phyloP scores from a whole-genome alignment of 2,888 invertebrate species.

The Aspidiotus destructor region DNA sequence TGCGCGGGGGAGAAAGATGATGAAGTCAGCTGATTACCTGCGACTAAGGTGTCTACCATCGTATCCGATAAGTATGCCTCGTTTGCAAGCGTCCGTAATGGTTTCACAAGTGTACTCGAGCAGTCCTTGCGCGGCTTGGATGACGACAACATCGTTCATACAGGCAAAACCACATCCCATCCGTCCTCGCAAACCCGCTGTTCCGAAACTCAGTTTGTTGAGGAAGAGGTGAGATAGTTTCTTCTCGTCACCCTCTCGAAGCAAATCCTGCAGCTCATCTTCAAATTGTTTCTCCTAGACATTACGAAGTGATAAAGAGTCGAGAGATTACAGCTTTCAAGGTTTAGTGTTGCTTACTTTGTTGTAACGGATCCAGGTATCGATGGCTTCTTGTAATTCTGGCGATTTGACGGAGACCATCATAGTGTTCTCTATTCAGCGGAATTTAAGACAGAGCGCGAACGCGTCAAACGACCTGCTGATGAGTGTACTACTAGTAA shows the following conservation, averaged over 20 bases:
- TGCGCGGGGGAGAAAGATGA: neutral
- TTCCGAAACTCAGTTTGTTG: slow-evolving; percentile 73
- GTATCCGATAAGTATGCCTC: slow-evolving; percentile 79
- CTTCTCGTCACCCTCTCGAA: slow-evolving; percentile 49
- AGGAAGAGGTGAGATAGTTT: slow-evolving; percentile 56
- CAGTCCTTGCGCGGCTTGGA: slow-evolving; percentile 90
- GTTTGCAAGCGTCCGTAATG: slow-evolving; percentile 48
- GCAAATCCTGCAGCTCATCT: slow-evolving; percentile 53
- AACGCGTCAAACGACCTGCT: too few species aligned
- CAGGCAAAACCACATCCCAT: slow-evolving; percentile 89
- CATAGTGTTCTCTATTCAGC: neutral
- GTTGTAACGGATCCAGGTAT: slow-evolving; percentile 2
- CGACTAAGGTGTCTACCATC: slow-evolving; percentile 88
- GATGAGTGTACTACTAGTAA: too few species aligned
- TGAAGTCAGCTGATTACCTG: slow-evolving; percentile 48
- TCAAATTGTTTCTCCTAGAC: slow-evolving; percentile 54
- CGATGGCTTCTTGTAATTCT: slow-evolving; percentile 5
- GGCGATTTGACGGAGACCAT: neutral
- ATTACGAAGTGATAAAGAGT: slow-evolving; percentile 28
- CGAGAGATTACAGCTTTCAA: neutral
- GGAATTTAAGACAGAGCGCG: too few species aligned
- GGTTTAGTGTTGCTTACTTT: neutral
- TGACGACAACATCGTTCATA: slow-evolving; percentile 88
- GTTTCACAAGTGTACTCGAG: slow-evolving; percentile 56
- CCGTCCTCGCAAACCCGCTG: slow-evolving; percentile 80